Evolutionary conservation across 2,113 vertebrate genomes (phyloP), one percentile per base, ranked within the genome.

Genomic region (Nesogale talazaci): DNA sequence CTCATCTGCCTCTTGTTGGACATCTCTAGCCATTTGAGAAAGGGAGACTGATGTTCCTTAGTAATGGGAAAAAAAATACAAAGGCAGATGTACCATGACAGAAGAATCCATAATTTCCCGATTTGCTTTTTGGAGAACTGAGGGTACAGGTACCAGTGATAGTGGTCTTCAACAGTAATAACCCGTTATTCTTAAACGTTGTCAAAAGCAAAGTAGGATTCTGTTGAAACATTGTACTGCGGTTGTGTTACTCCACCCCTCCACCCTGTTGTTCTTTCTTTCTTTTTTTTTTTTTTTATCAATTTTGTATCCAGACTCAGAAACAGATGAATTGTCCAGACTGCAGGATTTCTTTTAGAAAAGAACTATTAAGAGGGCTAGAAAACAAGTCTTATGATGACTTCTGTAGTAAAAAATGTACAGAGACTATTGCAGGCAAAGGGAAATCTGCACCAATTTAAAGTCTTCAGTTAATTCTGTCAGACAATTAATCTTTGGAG

Each of bases 341-440:
- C 23, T 72, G 40, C 34, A 94, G 36, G 34, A 27, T 22, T 87
- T 93, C 94, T 20, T 76, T 90, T 92, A 63, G 29, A 91, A 94
- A 95, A 86, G 42, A 93, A 86, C 25, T 83, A 76, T 75, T 83
- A 88, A 87, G 12, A 31, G 25, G 75, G 40, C 61, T 83, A 86
- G 83, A 89, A 91, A 95, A 92, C 46, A 92, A 89, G 88, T 92
- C 65, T 91, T 88, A 52, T 75, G 19, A 46, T 90, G 79, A 78
- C 42, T 90, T 78, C 78, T 46, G 74, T 36, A 59, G 19, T 40
- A 77, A 12, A n/a, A 20, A n/a, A n/a, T n/a, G 34, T 11, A 23
- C 27, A 83, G 31, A 81, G n/a, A 27, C 92, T 40, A 10, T 40
- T 69, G 5, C 42, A 80, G 61, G 65, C 86, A 92, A 72, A 85